phyloP scores from a whole-genome alignment of 2,797 vertebrate genomes.

The Schizopygopsis malacanthus region DNA sequence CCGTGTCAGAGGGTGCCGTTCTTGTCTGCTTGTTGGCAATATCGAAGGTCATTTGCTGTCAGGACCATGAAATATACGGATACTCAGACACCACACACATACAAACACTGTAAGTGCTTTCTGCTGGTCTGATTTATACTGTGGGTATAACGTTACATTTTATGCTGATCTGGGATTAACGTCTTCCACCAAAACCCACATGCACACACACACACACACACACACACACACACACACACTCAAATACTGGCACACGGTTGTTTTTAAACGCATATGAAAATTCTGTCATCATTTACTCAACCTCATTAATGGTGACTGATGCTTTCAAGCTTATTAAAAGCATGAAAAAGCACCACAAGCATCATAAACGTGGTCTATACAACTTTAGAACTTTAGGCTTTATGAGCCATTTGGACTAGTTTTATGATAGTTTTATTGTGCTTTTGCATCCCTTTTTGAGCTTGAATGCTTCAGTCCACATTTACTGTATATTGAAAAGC shows the following conservation, averaged over 20 bases:
- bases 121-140: neutral
- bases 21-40: conserved; percentile 56
- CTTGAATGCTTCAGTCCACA: neutral
- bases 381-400: neutral
- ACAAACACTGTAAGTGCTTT: conserved; percentile 2
- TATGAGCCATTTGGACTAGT: neutral
- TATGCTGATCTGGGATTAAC: conserved; percentile 24
- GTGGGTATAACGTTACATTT: conserved; percentile 8
- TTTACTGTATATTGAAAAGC: neutral
- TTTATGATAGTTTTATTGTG: neutral
- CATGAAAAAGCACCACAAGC: neutral
- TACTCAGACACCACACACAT: neutral
- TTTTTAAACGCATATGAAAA: neutral
- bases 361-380: neutral
- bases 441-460: neutral
- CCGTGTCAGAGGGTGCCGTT: conserved; percentile 55
- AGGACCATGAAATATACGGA: conserved; percentile 1
- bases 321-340: neutral
- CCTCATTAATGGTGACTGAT: neutral
- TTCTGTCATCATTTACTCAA: neutral
- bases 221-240: conserved; percentile 2
- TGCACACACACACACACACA: neutral
- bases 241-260: conserved; percentile 10
- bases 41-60: conserved; percentile 63
- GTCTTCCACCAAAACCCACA: neutral